Conservation (phyloP, 2,797 vertebrate species). For the Hoplostethus atlanticus region DNA sequence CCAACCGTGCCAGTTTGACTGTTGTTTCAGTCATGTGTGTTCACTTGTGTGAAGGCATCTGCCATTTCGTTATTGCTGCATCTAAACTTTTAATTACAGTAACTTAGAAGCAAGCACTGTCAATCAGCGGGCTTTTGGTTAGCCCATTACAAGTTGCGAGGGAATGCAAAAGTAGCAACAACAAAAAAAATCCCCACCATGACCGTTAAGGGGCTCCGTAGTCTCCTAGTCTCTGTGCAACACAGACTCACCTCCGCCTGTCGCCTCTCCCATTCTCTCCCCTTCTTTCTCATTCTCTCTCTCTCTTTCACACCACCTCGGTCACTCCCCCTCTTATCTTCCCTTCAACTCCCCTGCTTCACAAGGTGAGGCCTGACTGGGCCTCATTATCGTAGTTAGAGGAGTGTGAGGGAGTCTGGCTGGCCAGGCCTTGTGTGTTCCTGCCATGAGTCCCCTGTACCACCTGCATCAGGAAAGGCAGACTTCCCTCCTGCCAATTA, state of each 20-base stretch:
- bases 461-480: conserved; percentile 44
- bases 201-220: too few relatives aligned
- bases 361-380: conserved; percentile 15
- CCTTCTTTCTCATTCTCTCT: conserved; percentile 15
- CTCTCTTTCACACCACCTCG: conserved; percentile 13
- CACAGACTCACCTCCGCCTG: conserved; percentile 17
- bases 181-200: too few relatives aligned
- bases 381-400: conserved; percentile 37
- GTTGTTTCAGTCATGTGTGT: too few relatives aligned
- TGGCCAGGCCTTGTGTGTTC: conserved; percentile 14
- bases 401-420: not conserved
- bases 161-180: too few relatives aligned
- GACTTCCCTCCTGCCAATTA: conserved; percentile 60
- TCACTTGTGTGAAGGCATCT: too few relatives aligned
- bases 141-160: too few relatives aligned
- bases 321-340: not conserved
- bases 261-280: conserved; percentile 22
- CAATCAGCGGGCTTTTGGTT: too few relatives aligned
- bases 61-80: too few relatives aligned
- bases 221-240: not conserved
- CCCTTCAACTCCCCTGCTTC: conserved; percentile 3
- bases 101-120: too few relatives aligned
- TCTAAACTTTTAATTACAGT: too few relatives aligned
- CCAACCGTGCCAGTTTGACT: too few relatives aligned
- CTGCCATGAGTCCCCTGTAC: conserved; percentile 26